Percentiles rank a stretch among this genome's conserved stretches.
These are phyloP conservation scores for Spisula solida DNA, from an alignment of 2,888 invertebrate species.

Conservation along the genomic window DNA sequence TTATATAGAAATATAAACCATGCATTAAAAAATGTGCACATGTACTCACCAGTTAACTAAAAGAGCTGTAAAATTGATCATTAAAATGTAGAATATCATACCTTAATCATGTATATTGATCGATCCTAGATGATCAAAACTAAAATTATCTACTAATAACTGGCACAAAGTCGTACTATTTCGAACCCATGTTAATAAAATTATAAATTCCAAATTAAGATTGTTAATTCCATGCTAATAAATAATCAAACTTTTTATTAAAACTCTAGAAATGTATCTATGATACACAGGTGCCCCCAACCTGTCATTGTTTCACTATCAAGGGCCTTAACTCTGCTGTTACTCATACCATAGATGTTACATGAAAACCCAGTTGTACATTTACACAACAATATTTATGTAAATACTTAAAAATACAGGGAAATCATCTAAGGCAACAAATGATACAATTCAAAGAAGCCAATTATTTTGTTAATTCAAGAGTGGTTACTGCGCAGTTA, in stretches of 20 bases:
- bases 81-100: neutral
- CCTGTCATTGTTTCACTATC: no score
- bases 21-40: neutral
- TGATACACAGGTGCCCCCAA: no score
- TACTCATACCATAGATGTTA: no score
- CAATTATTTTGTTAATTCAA: no score
- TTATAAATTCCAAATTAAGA: neutral
- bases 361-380: no score
- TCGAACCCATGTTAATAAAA: neutral
- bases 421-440: no score
- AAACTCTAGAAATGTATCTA: neutral
- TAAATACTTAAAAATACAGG: no score
- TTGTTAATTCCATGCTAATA: neutral
- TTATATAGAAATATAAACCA: neutral
- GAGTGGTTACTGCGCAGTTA: no score
- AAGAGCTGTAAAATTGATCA: neutral
- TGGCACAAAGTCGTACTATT: neutral
- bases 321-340: no score
- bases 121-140: neutral
- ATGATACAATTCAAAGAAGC: no score
- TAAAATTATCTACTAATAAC: neutral
- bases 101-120: neutral
- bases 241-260: neutral
- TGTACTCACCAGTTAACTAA: neutral
- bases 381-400: no score